Conservation (phyloP, 2,113 vertebrate species). For the Poecile atricapillus region DNA sequence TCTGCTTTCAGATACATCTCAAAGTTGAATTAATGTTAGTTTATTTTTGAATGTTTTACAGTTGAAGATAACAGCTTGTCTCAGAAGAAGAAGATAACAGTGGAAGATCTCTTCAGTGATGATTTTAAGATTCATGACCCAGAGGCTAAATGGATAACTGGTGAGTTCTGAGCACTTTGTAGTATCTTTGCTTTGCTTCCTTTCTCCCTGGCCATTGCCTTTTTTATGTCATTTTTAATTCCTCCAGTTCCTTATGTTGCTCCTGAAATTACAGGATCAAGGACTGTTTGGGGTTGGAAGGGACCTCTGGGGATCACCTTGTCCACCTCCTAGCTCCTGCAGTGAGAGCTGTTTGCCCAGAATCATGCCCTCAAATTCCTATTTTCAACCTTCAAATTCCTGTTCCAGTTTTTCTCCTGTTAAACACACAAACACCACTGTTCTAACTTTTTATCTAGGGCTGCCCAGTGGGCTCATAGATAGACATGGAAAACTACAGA, state of each 20-base stretch:
- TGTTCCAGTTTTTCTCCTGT: not conserved
- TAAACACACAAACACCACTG: not conserved
- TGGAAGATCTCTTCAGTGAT: constrained; percentile 88
- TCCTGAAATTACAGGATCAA: not conserved
- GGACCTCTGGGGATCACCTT: not conserved
- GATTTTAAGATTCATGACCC: constrained; percentile 90
- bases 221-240: not conserved
- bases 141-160: constrained; percentile 91
- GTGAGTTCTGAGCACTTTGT: constrained; percentile 67
- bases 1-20: not conserved
- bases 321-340: not conserved
- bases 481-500: not conserved
- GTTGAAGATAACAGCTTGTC: constrained; percentile 91
- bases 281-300: not conserved
- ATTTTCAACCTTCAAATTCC: not conserved
- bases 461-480: not conserved
- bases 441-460: not conserved
- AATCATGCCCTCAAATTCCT: not conserved
- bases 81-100: constrained; percentile 88
- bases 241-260: not conserved
- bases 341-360: not conserved
- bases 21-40: not conserved
- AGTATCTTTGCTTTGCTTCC: not conserved
- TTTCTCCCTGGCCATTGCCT: rapidly evolving
- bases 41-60: constrained; percentile 48